A percentile compares a stretch with the other conserved stretches of the same genome.
These are phyloP conservation scores for Dione vanillae DNA, from an alignment of 2,888 invertebrate species.

Conservation along the genomic window DNA sequence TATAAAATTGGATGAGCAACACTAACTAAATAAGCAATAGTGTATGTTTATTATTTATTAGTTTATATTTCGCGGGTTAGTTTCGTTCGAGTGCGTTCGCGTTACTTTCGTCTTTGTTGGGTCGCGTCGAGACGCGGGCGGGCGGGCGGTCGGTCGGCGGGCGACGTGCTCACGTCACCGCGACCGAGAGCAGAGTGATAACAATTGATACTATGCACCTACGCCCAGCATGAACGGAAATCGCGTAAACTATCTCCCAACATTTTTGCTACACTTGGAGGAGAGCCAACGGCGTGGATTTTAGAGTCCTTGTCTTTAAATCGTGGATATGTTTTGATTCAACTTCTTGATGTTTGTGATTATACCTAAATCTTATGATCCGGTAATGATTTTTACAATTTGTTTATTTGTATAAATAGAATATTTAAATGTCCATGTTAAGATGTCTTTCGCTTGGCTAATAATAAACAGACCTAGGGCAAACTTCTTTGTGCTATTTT, in stretches of 20 bases:
- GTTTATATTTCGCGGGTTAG: slow-evolving; percentile 56
- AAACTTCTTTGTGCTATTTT: not conserved
- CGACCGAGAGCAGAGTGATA: slow-evolving; percentile 76
- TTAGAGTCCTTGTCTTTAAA: slow-evolving; percentile 15
- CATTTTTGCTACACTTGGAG: slow-evolving; percentile 53
- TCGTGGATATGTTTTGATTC: not conserved
- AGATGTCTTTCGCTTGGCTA: not conserved
- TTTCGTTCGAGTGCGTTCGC: slow-evolving; percentile 76
- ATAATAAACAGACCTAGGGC: not conserved
- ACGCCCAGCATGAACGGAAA: slow-evolving; percentile 58
- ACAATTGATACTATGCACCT: slow-evolving; percentile 69
- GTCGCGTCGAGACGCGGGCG: slow-evolving; percentile 62
- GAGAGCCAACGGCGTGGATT: slow-evolving; percentile 39
- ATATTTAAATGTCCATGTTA: not conserved
- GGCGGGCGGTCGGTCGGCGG: slow-evolving; percentile 61
- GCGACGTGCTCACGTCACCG: slow-evolving; percentile 66
- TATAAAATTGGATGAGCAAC: not conserved
- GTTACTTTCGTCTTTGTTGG: slow-evolving; percentile 62
- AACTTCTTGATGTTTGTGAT: not conserved
- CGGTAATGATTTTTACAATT: not conserved
- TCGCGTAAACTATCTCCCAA: slow-evolving; percentile 56
- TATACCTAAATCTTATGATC: not conserved
- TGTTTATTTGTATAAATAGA: not conserved
- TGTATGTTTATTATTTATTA: slow-evolving; percentile 44
- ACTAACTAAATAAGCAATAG: not conserved